Conservation (phyloP, 2,113 vertebrate genomes). For the Campylorhamphus procurvoides region DNA sequence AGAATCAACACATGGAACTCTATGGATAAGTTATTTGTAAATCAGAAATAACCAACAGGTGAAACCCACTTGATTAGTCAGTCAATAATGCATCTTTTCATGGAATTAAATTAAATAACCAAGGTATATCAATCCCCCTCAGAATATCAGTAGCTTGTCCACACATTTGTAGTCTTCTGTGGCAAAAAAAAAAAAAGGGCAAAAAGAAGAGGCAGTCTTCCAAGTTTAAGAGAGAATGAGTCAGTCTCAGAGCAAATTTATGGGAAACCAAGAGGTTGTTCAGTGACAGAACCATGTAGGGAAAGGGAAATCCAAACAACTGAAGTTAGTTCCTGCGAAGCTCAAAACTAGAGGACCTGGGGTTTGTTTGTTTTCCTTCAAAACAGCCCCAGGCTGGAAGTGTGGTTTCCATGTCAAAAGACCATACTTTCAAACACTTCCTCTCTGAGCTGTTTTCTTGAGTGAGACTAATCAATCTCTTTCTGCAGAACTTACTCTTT, state of each 20-base stretch:
- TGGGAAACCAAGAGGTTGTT: background rate
- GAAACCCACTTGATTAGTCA: background rate
- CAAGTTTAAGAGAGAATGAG: background rate
- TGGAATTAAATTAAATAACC: background rate
- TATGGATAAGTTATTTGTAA: background rate
- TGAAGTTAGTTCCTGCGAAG: background rate
- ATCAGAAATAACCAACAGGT: background rate
- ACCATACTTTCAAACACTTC: background rate
- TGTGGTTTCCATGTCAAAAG: background rate
- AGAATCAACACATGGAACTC: background rate
- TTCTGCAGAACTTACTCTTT: background rate
- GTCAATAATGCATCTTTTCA: background rate
- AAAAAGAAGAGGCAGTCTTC: background rate
- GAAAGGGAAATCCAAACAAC: background rate
- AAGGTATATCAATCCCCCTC: background rate
- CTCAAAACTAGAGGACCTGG: background rate
- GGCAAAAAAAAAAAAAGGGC: background rate
- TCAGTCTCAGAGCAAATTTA: background rate
- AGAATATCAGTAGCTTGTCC: background rate
- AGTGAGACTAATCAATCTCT: background rate
- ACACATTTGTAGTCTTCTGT: background rate
- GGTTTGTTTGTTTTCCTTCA: background rate
- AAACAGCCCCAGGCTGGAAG: background rate
- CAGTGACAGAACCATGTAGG: background rate
- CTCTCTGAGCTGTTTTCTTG: background rate